Conservation (phyloP, 2,797 vertebrate genomes). For the Helostoma temminkii region DNA sequence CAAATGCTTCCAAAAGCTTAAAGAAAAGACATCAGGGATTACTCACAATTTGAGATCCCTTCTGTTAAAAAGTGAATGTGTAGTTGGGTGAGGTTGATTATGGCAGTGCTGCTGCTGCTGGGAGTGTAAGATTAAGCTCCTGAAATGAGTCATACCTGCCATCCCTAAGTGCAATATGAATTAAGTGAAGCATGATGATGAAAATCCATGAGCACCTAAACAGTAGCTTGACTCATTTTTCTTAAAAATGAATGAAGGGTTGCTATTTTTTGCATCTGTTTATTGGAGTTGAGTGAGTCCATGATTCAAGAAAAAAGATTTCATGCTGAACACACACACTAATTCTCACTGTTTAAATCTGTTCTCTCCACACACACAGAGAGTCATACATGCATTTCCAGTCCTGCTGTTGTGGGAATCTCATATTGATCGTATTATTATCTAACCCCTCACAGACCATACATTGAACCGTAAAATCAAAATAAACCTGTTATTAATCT, state of each 20-base stretch:
- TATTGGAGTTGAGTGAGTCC: too few relatives aligned
- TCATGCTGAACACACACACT: neutral
- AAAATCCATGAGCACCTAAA: neutral
- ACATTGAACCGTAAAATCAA: neutral
- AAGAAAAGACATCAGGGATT: too few relatives aligned
- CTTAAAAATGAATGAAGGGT: neutral
- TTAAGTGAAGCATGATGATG: constrained; percentile 16
- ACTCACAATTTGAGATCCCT: too few relatives aligned
- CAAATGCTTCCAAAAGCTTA: too few relatives aligned
- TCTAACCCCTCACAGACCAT: neutral
- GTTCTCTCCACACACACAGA: neutral
- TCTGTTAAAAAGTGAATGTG: neutral
- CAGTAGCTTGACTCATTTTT: neutral
- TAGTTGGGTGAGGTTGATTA: neutral
- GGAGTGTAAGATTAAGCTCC: neutral
- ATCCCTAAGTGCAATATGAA: neutral
- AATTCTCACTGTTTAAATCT: neutral
- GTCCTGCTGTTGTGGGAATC: neutral
- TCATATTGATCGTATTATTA: neutral
- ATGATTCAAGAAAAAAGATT: neutral
- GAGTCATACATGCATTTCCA: neutral
- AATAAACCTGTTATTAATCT: constrained; percentile 5
- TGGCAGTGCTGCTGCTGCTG: neutral
- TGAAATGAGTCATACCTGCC: constrained; percentile 4
- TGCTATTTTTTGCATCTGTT: neutral